Evolutionary conservation across 1,140 invertebrate genomes (phyloP), one percentile per base, ranked within the genome.

Genomic region (Solenopsis invicta): DNA sequence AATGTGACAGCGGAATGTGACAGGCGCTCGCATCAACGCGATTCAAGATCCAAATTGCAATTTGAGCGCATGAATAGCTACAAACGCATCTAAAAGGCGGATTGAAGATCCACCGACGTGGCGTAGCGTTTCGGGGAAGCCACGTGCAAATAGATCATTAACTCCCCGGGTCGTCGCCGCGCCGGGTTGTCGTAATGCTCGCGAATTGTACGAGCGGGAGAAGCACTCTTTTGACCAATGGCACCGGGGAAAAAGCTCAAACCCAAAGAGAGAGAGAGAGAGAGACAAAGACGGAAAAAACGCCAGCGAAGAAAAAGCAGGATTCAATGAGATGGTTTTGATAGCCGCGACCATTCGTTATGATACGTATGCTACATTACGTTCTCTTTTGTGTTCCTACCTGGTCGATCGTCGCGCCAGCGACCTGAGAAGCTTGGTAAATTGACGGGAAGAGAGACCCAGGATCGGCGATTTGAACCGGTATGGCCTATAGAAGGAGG

Each of bases 21-120:
- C 45, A 56, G 62, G 21, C 45, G 41, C 18, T 45, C 37, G 21
- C 5, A 21, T 74, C 37, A 24, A 37, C 69, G 37, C 41, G 64
- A 85, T 77, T 87, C 78, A 41, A 50, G 24, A 74, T 75, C 48
- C 72, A 86, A 89, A 89, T 89, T 76, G 59, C 82, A 85, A 80
- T 89, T 89, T 71, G 34, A 84, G 50, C 61, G 37, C 72, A 18
- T 74, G 88, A 84, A 81, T 88, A 67, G 66, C 24, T 61, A 34
- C 29, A 62, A 72, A 64, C 76, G 62, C 52, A 45, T 67, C 18
- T 50, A 24, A 75, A 41, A 34, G n/a, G 8, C 29, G 45, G 34
- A 88, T 89, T 89, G 78, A 86, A 76, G 84, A 75, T 86, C 59
- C 71, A 10, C 50, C 67, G 50, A n/a, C 54, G 48, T 21, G 45